These are phyloP conservation scores for Sebastes oblongus DNA, from an alignment of 2,797 vertebrate genomes.

Conservation along the genomic window DNA sequence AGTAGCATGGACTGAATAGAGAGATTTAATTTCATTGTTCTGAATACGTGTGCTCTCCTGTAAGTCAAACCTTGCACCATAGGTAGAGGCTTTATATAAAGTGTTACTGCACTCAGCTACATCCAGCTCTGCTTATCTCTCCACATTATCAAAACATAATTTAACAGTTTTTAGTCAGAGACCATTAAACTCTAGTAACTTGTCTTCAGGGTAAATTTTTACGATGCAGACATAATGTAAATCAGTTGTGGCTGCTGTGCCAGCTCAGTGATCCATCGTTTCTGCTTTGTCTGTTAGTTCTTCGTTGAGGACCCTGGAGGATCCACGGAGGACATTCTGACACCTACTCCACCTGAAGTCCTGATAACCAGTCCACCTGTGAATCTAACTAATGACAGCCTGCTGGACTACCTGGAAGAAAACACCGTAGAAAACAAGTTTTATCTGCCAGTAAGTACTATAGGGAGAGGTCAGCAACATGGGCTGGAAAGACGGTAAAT, in stretches of 20 bases:
- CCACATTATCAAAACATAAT: not conserved
- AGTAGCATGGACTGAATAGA: not conserved
- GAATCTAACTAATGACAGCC: slow-evolving; percentile 88
- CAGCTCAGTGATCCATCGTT: not conserved
- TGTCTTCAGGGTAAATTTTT: not conserved
- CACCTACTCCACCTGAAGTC: slow-evolving; percentile 48
- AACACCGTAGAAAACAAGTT: slow-evolving; percentile 84
- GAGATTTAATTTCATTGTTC: not conserved
- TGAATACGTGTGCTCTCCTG: not conserved
- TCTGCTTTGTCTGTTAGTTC: slow-evolving; percentile 81
- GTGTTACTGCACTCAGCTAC: not conserved
- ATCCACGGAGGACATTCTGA: slow-evolving; percentile 52
- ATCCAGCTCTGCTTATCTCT: not conserved
- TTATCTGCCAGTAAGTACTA: slow-evolving; percentile 92
- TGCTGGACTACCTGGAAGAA: slow-evolving; percentile 63
- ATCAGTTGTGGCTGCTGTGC: not conserved
- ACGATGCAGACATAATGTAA: not conserved
- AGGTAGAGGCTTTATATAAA: not conserved
- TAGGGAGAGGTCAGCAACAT: not conserved
- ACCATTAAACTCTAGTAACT: not conserved
- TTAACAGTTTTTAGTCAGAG: not conserved
- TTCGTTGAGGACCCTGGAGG: slow-evolving; percentile 85
- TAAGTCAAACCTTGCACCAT: not conserved
- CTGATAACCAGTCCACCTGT: slow-evolving; percentile 51
- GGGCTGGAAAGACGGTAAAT: not conserved